phyloP scores from a whole-genome alignment of 1,140 invertebrate species.

The Psilanteris sp. region DNA sequence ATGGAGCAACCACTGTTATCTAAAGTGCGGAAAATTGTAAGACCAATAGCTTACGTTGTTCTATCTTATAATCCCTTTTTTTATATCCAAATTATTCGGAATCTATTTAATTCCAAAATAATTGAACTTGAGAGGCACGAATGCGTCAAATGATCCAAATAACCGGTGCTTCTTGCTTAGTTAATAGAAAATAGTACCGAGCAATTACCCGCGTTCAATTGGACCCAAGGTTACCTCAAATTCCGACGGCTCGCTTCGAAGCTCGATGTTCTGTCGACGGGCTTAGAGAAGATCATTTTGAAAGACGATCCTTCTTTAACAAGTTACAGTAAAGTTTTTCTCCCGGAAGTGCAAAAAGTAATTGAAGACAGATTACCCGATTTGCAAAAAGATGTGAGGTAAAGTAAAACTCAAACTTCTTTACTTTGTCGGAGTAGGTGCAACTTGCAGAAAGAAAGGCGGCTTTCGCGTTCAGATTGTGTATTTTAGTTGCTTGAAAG shows the following conservation, averaged over 20 bases:
- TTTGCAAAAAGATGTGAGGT: constrained; percentile 59
- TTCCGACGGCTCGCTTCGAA: constrained; percentile 68
- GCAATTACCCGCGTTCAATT: constrained; percentile 66
- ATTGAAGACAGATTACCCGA: constrained; percentile 66
- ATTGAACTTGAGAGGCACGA: too few relatives aligned
- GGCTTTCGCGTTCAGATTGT: constrained; percentile 21
- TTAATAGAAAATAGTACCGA: constrained; percentile 48
- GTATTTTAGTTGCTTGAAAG: constrained; percentile 28
- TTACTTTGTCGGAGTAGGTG: constrained; percentile 41
- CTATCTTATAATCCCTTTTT: constrained; percentile 1
- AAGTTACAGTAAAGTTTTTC: constrained; percentile 55
- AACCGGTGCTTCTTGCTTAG: too few relatives aligned
- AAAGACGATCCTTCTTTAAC: constrained; percentile 64
- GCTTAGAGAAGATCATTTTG: constrained; percentile 51
- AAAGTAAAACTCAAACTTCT: constrained; percentile 60
- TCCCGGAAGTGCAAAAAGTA: constrained; percentile 64
- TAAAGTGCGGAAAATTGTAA: constrained; percentile 63
- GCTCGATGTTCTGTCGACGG: constrained; percentile 63
- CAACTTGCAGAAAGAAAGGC: constrained; percentile 25
- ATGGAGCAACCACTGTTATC: constrained; percentile 65
- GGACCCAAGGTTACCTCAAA: constrained; percentile 71
- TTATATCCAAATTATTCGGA: constrained; percentile 10
- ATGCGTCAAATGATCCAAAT: too few relatives aligned
- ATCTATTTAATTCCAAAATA: too few relatives aligned
- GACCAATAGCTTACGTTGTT: constrained; percentile 9